phyloP scores from a whole-genome alignment of 1,140 invertebrate genomes.

The Cotesia chilonis region DNA sequence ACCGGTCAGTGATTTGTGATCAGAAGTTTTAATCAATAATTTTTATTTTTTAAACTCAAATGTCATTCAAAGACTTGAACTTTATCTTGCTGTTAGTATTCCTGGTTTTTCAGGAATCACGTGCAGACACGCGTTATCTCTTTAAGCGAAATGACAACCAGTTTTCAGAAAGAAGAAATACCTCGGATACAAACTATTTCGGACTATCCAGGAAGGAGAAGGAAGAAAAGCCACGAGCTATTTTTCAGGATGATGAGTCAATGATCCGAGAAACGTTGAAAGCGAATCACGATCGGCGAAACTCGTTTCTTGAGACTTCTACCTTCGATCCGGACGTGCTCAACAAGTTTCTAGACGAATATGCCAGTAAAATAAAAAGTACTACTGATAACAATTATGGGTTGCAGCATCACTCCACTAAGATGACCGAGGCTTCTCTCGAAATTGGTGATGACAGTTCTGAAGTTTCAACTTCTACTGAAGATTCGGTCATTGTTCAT shows the following conservation, averaged over 20 bases:
- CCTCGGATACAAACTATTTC: background rate
- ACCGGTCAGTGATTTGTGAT: conserved; percentile 25
- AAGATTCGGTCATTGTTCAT: conserved; percentile 11
- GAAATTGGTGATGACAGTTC: conserved; percentile 12
- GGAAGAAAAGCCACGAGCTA: conserved; percentile 33
- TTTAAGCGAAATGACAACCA: conserved; percentile 44
- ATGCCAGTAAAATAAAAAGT: conserved; percentile 68
- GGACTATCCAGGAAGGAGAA: background rate
- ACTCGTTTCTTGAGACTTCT: conserved; percentile 55
- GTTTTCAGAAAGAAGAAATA: background rate
- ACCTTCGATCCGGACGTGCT: conserved; percentile 66
- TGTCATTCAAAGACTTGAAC: conserved; percentile 49
- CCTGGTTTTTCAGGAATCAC: conserved; percentile 38
- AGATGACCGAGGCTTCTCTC: background rate
- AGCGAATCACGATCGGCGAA: conserved; percentile 41
- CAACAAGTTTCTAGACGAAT: conserved; percentile 69
- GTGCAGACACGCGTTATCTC: conserved; percentile 46
- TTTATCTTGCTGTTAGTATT: conserved; percentile 45
- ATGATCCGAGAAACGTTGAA: conserved; percentile 37
- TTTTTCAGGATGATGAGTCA: conserved; percentile 35
- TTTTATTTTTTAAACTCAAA: conserved; percentile 45
- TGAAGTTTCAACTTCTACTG: conserved; percentile 16
- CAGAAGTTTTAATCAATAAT: conserved; percentile 3
- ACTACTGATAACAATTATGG: conserved; percentile 58
- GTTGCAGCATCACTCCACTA: conserved; percentile 60